A percentile compares a stretch with the other conserved stretches of the same genome.
Conservation (phyloP, 1,140 invertebrate genomes). For the Heliconius nattereri region DNA sequence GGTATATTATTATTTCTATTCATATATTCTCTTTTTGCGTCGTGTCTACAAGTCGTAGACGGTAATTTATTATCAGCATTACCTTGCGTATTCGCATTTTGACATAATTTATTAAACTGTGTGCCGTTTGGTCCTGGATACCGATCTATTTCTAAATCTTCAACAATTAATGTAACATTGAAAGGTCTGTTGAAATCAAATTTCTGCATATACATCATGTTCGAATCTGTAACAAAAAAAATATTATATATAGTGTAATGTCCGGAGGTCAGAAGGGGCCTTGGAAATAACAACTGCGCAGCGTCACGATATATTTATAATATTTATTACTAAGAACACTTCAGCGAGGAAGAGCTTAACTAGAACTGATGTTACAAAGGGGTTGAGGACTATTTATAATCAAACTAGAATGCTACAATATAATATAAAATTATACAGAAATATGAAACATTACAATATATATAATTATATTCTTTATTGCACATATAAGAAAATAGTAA, state of each 20-base stretch:
- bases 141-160: not conserved
- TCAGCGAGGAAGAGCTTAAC: too few species aligned
- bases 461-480: too few species aligned
- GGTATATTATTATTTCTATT: not conserved
- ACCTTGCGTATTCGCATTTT: not conserved
- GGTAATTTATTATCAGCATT: not conserved
- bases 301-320: too few species aligned
- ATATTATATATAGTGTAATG: not conserved
- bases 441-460: too few species aligned
- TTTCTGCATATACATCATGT: not conserved
- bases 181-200: constrained; percentile 1
- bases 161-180: not conserved
- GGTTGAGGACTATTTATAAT: too few species aligned
- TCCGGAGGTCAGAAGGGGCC: too few species aligned
- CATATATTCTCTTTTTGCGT: not conserved
- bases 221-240: constrained; percentile 6
- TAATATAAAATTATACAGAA: too few species aligned
- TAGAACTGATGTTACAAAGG: too few species aligned
- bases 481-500: too few species aligned
- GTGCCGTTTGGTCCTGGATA: not conserved
- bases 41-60: not conserved
- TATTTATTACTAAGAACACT: too few species aligned
- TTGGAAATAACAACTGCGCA: too few species aligned
- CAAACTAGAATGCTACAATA: too few species aligned
- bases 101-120: not conserved